These are phyloP conservation scores for Drosophila subsilvestris DNA, from an alignment of 2,888 invertebrate genomes.

Conservation along the genomic window DNA sequence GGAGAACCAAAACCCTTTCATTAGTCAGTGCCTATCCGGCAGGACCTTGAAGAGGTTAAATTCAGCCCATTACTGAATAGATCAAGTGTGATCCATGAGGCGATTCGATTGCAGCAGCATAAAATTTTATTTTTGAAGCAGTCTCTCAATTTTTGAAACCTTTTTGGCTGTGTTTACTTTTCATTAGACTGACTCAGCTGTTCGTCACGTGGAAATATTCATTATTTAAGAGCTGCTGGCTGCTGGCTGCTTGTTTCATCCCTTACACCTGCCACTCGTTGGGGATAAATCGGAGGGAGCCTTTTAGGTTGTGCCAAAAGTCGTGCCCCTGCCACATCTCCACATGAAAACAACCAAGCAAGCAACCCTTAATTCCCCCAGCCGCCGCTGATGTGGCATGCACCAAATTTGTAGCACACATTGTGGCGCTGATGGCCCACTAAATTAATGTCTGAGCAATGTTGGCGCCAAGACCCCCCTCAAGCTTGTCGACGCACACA, in stretches of 20 bases:
- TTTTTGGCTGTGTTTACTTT: background rate
- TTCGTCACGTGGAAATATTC: background rate
- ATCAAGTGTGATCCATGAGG: background rate
- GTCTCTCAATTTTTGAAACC: background rate
- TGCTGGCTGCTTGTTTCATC: constrained; percentile 50
- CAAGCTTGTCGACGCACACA: constrained; percentile 14
- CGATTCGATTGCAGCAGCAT: background rate
- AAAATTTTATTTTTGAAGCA: background rate
- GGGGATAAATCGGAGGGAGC: constrained; percentile 60
- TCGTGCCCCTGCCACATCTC: background rate
- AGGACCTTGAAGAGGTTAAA: constrained; percentile 10
- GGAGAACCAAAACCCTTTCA: constrained; percentile 41
- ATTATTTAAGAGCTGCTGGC: background rate
- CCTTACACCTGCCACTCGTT: constrained; percentile 69
- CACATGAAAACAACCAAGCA: constrained; percentile 5
- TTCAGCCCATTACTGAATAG: background rate
- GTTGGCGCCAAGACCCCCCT: constrained; percentile 12
- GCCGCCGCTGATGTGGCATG: background rate
- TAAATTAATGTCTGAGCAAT: constrained; percentile 18
- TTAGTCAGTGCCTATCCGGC: constrained; percentile 30
- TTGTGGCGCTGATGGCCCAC: constrained; percentile 20
- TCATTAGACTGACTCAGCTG: background rate
- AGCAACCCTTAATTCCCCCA: constrained; percentile 3
- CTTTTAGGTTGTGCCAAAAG: background rate
- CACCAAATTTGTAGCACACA: constrained; percentile 18